These are phyloP conservation scores for Aethes cnicana DNA, from an alignment of 2,888 invertebrate genomes.

Conservation along the genomic window DNA sequence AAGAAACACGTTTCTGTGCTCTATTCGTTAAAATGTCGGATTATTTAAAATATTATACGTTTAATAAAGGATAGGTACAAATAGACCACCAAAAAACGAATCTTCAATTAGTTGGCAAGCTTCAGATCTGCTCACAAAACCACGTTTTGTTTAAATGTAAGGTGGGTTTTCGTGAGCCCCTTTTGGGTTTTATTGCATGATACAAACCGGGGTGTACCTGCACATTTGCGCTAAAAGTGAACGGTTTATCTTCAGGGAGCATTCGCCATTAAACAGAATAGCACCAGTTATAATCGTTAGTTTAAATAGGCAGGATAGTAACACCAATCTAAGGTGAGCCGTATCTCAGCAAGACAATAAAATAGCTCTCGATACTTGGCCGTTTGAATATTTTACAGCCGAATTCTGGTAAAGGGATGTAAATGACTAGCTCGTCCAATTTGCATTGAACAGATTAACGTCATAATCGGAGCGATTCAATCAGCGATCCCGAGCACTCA, in stretches of 20 bases:
- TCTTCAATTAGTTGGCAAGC: too few species aligned
- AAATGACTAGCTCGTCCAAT: conserved; percentile 79
- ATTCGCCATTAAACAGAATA: conserved; percentile 27
- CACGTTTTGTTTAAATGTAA: not conserved
- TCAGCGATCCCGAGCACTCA: conserved; percentile 71
- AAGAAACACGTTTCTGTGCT: too few species aligned
- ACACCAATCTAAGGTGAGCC: conserved; percentile 16
- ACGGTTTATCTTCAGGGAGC: conserved; percentile 21
- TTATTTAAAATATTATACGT: too few species aligned
- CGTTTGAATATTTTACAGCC: conserved; percentile 75
- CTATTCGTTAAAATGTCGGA: too few species aligned
- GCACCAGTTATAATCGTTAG: conserved; percentile 23
- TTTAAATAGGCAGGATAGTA: conserved; percentile 25
- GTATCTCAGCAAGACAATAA: conserved; percentile 24
- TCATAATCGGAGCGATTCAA: conserved; percentile 81
- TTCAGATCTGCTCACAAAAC: too few species aligned
- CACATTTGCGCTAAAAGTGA: conserved; percentile 4
- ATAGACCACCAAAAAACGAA: too few species aligned
- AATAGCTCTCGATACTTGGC: conserved; percentile 41
- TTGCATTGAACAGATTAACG: conserved; percentile 82
- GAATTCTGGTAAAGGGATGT: conserved; percentile 77
- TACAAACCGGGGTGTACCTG: conserved; percentile 2
- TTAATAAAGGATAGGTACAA: too few species aligned
- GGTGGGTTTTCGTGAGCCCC: not conserved
- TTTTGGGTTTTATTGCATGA: not conserved